phyloP scores from a whole-genome alignment of 1,140 invertebrate genomes.

The Antheraea mylitta region DNA sequence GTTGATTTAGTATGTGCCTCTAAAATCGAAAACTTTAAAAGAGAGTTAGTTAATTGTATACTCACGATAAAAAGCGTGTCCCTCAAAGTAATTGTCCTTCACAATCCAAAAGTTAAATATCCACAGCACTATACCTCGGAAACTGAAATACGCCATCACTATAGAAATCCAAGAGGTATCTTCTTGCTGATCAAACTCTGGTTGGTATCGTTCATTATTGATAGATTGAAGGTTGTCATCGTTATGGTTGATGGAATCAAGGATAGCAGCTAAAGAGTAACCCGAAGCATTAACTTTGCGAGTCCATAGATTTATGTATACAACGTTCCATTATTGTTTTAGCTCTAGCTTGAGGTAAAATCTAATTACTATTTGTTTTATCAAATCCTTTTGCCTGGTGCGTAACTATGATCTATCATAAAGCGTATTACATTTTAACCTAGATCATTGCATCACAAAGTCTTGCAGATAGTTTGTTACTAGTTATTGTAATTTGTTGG shows the following conservation, averaged over 20 bases:
- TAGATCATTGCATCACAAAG: no score
- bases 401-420: no score
- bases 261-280: constrained; percentile 11
- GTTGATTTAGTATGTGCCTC: neutral
- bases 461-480: no score
- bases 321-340: neutral
- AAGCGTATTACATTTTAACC: no score
- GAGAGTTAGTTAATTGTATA: constrained; percentile 4
- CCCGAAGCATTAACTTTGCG: neutral
- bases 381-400: neutral
- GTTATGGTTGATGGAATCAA: constrained; percentile 30
- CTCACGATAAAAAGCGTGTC: constrained; percentile 44
- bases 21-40: neutral
- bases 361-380: neutral
- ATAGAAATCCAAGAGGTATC: constrained; percentile 61
- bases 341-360: neutral
- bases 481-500: no score
- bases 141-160: constrained; percentile 49
- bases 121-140: constrained; percentile 54
- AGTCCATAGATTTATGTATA: neutral
- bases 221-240: constrained; percentile 25
- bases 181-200: neutral
- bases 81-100: constrained; percentile 60
- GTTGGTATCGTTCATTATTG: constrained; percentile 17
- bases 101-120: constrained; percentile 64